phyloP scores from a whole-genome alignment of 2,797 vertebrate species.

The Sebastes trivittatus region DNA sequence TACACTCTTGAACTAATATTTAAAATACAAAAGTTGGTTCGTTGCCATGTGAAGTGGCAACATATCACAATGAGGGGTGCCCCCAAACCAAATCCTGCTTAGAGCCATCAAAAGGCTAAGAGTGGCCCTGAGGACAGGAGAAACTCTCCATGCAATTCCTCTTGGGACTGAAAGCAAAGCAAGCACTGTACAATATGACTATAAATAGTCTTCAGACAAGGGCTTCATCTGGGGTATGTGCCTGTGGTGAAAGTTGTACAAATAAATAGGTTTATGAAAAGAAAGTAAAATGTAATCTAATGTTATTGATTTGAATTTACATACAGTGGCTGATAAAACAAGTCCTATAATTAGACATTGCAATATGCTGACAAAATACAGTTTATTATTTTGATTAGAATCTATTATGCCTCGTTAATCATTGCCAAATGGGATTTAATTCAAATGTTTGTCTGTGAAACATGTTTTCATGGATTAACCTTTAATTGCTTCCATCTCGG shows the following conservation, averaged over 20 bases:
- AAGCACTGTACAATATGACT: background rate
- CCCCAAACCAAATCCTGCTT: too few relatives aligned
- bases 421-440: background rate
- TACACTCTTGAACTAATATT: too few relatives aligned
- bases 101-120: too few relatives aligned
- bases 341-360: background rate
- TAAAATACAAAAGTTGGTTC: too few relatives aligned
- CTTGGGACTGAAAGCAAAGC: constrained; percentile 6
- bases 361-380: background rate
- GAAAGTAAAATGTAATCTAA: background rate
- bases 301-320: too few relatives aligned
- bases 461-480: constrained; percentile 5
- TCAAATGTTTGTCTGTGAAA: background rate
- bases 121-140: background rate
- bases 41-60: too few relatives aligned
- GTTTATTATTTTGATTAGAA: constrained; percentile 8
- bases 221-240: background rate
- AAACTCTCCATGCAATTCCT: background rate
- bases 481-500: constrained; percentile 13
- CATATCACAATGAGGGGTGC: too few relatives aligned
- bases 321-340: background rate
- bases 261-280: background rate
- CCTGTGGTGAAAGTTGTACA: background rate
- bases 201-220: background rate
- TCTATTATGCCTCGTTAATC: background rate